A percentile compares a stretch with the other conserved stretches of the same genome.
phyloP scores from a whole-genome alignment of 2,797 vertebrate species.

The Choloepus didactylus region DNA sequence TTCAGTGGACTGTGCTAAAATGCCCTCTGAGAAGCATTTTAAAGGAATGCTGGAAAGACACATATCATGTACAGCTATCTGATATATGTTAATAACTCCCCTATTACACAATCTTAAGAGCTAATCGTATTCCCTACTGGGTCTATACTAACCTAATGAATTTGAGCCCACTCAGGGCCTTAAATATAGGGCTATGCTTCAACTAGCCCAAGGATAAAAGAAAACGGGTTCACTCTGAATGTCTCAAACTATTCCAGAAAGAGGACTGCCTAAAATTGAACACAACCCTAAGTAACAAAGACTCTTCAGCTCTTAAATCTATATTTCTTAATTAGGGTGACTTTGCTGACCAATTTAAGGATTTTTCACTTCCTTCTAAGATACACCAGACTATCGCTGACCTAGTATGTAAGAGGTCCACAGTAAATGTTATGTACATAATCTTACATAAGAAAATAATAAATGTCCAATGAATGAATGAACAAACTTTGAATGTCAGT shows the following conservation, averaged over 20 bases:
- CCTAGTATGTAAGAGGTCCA: not conserved
- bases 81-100: not conserved
- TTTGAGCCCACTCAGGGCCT: not conserved
- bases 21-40: constrained; percentile 32
- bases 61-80: not conserved
- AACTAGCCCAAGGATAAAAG: not conserved
- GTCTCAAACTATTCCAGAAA: not conserved
- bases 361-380: constrained; percentile 2
- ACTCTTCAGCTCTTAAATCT: not conserved
- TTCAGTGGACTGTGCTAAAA: not conserved
- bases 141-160: not conserved
- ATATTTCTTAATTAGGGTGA: not conserved
- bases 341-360: not conserved
- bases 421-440: not conserved
- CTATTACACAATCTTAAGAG: not conserved
- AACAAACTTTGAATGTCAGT: not conserved
- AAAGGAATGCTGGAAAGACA: not conserved
- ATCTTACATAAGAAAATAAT: not conserved
- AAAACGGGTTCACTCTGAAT: not conserved
- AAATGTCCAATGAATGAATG: not conserved
- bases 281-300: not conserved
- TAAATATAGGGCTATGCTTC: not conserved
- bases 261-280: not conserved
- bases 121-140: not conserved
- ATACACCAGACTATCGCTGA: constrained; percentile 13